Percentiles rank a stretch among this genome's conserved stretches.
Conservation (phyloP, 1,140 invertebrate genomes). For the Drosophila pectinifera region DNA sequence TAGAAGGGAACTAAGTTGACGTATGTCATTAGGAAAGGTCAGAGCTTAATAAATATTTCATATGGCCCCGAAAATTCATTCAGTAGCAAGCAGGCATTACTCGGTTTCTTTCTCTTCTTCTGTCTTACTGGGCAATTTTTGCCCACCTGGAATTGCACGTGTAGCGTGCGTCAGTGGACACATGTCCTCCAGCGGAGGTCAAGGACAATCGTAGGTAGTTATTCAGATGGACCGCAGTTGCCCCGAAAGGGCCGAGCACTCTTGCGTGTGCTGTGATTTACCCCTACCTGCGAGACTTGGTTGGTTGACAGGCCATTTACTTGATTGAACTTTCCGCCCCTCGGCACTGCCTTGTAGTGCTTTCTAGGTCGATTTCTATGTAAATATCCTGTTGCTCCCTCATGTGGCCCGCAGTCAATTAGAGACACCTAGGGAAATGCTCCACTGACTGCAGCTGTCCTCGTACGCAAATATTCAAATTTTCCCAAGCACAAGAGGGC, state of each 20-base stretch:
- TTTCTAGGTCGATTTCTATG: constrained; percentile 27
- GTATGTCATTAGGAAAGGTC: constrained; percentile 31
- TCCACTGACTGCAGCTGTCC: not conserved
- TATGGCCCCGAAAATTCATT: constrained; percentile 2
- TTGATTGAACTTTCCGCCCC: constrained; percentile 39
- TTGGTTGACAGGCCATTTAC: constrained; percentile 48
- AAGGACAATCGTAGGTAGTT: constrained; percentile 27
- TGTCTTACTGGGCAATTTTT: not conserved
- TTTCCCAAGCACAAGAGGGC: constrained; percentile 8
- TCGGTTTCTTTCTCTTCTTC: not conserved
- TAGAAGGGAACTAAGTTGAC: not conserved
- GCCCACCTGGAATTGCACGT: constrained; percentile 14
- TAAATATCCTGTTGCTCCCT: constrained; percentile 46
- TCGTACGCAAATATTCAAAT: constrained; percentile 14
- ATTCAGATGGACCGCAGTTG: constrained; percentile 11
- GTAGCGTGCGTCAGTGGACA: constrained; percentile 22
- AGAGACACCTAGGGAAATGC: constrained; percentile 17
- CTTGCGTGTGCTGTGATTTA: constrained; percentile 39
- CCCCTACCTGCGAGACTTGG: constrained; percentile 5
- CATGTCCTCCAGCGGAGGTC: constrained; percentile 37
- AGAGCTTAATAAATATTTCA: constrained; percentile 36
- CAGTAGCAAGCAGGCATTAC: not conserved
- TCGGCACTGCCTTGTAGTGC: constrained; percentile 1
- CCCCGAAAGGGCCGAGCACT: not conserved
- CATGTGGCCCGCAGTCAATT: constrained; percentile 34